These are phyloP conservation scores for Bubo scandiacus DNA, from an alignment of 2,113 vertebrate species.

Conservation along the genomic window DNA sequence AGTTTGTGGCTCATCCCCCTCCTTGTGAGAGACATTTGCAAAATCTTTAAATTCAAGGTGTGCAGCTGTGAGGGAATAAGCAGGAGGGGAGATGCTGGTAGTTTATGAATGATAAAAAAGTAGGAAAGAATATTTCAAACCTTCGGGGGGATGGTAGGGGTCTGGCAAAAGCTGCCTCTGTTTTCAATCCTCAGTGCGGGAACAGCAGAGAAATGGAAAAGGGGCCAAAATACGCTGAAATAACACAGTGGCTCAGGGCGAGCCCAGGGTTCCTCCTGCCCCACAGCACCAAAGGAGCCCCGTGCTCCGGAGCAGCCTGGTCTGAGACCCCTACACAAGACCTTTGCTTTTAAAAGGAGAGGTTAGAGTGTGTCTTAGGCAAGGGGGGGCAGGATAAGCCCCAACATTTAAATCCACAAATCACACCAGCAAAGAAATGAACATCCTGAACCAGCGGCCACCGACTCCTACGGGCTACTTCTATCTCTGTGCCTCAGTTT, in stretches of 20 bases:
- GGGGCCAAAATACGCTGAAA: neutral
- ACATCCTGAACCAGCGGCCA: neutral
- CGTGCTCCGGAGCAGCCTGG: neutral
- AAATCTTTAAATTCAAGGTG: too few species aligned
- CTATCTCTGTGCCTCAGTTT: neutral
- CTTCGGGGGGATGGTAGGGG: too few species aligned
- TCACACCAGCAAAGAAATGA: neutral
- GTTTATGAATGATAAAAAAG: too few species aligned
- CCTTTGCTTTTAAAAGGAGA: neutral
- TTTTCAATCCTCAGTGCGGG: fast-evolving
- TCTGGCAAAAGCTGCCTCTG: too few species aligned
- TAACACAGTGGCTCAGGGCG: neutral
- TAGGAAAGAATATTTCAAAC: too few species aligned
- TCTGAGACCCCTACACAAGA: fast-evolving
- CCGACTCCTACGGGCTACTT: fast-evolving
- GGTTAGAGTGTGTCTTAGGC: neutral
- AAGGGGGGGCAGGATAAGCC: neutral
- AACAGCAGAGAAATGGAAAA: neutral
- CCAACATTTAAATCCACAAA: neutral
- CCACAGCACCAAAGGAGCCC: neutral
- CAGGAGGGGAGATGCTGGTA: too few species aligned
- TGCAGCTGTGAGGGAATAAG: too few species aligned
- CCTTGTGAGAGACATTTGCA: too few species aligned
- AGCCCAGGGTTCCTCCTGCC: neutral
- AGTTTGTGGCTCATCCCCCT: too few species aligned